Base-by-base conservation (phyloP, 1,140 invertebrate species). In the Solen grandis region DNA sequence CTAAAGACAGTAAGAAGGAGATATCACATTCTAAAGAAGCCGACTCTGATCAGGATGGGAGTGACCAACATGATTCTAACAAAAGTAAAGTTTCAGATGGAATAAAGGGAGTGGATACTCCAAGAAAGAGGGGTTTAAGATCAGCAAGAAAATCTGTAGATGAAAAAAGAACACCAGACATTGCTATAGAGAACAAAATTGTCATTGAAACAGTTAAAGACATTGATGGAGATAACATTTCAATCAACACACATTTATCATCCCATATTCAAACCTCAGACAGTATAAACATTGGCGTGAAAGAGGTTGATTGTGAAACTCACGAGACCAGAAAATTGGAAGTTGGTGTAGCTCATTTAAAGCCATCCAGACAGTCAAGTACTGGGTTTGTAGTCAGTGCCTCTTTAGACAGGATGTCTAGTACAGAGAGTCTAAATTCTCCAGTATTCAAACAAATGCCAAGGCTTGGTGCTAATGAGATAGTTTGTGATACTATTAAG, bases 361-460 rank as follows among this genome's bases (percentile, higher is more conserved):
- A 10, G 35, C 50, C 65, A 19, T 19, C 63, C 14, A 57, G 75
- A 60, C 75, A 78, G 33, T 22, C 69, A 52, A 78, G 75, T 29
- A 78, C 75, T 29, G 75, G 75, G 10, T 78, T 78, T 69, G 57
- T 33, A 25, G 63, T 68, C 10, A 57, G 60, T 69, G 22, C 52
- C 19, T 14, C n/a, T 14, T n/a, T 78, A 4, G 75, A 78, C 14
- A 68, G 63, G 60, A 35, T 46, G 0, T 52, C 52, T n/a, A 78
- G 75, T 35, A 66, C 63, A 25, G 75, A 78, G 27, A 78, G 65
- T 33, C 1, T 13, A 31, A 35, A 50, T 5, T 69, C 75, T 10
- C 41, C 41, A 46, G 8, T 46, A 14, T 60, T 78, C 29, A 59
- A 52, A 50, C 54, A 29, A 22, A 55, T 62, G n/a, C 25, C 52